Conservation (phyloP, 1,140 invertebrate genomes). For the Drosophila persimilis region DNA sequence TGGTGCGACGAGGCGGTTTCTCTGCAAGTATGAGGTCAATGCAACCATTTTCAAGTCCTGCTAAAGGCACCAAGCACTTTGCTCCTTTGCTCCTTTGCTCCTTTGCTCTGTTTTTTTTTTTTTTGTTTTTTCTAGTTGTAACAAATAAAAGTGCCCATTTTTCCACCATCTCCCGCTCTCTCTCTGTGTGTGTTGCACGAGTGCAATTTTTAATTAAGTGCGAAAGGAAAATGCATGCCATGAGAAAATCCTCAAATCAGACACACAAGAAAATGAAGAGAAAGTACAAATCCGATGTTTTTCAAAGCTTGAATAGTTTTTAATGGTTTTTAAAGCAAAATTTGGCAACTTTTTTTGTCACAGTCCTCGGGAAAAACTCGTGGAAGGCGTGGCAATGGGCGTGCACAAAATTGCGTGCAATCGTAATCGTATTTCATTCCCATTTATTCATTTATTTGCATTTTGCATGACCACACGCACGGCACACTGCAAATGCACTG, state of each 20-base stretch:
- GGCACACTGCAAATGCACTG: too few species aligned
- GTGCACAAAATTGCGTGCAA: slow-evolving; percentile 18
- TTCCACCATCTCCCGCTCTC: not conserved
- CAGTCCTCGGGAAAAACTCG: too few species aligned
- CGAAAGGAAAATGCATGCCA: slow-evolving; percentile 31
- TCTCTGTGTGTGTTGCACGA: slow-evolving; percentile 47
- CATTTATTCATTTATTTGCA: slow-evolving; percentile 38
- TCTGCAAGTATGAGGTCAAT: slow-evolving; percentile 70
- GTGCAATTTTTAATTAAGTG: slow-evolving; percentile 71
- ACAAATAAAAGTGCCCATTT: slow-evolving; percentile 36
- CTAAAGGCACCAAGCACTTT: slow-evolving; percentile 1
- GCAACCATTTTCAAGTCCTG: slow-evolving; percentile 68
- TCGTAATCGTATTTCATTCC: slow-evolving; percentile 1
- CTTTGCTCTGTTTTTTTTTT: not conserved
- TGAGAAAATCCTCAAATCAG: slow-evolving; percentile 22
- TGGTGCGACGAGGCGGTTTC: slow-evolving; percentile 23
- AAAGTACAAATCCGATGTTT: not conserved
- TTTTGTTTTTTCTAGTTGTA: slow-evolving; percentile 31
- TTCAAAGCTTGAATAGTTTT: not conserved
- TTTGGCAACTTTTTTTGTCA: not conserved
- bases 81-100: not conserved
- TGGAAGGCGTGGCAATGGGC: slow-evolving; percentile 1
- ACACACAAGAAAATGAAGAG: too few species aligned
- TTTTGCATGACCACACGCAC: slow-evolving; percentile 43
- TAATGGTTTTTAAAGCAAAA: not conserved